Conservation (phyloP, 2,113 vertebrate species). For the Pleuronectes platessa region DNA sequence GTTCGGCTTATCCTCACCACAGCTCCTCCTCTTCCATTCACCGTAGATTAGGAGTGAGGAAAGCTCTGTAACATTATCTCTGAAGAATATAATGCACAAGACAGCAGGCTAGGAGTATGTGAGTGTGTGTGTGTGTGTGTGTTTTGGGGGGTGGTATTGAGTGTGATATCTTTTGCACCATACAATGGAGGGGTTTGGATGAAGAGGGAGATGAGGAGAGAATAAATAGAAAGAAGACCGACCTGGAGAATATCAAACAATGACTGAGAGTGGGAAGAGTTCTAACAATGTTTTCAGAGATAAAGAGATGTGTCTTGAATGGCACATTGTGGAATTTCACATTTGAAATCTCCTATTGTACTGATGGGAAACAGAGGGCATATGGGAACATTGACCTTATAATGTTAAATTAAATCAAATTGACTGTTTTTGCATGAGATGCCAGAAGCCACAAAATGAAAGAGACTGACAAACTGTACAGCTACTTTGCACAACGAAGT, state of each 20-base stretch:
- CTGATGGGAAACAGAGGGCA: neutral
- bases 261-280: slow-evolving; percentile 1
- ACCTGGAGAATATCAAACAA: slow-evolving; percentile 22
- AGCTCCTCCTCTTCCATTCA: slow-evolving; percentile 40
- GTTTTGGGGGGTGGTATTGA: neutral
- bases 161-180: slow-evolving; percentile 7
- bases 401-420: too few relatives aligned
- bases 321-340: slow-evolving; percentile 3
- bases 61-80: slow-evolving; percentile 44
- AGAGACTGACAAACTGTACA: too few relatives aligned
- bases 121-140: too few relatives aligned
- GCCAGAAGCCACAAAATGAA: too few relatives aligned
- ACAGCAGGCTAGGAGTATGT: slow-evolving; percentile 28
- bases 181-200: slow-evolving; percentile 35
- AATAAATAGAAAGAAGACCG: slow-evolving; percentile 8
- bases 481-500: too few relatives aligned
- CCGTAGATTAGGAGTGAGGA: slow-evolving; percentile 35
- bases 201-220: slow-evolving; percentile 32
- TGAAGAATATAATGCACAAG: slow-evolving; percentile 34
- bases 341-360: too few relatives aligned
- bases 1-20: slow-evolving; percentile 22
- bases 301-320: neutral
- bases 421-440: too few relatives aligned
- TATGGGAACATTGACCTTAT: too few relatives aligned
- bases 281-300: too few relatives aligned